A percentile compares a stretch with the other conserved stretches of the same genome.
These are phyloP conservation scores for Pteronotus mesoamericanus DNA, from an alignment of 2,797 vertebrate species.

Conservation along the genomic window DNA sequence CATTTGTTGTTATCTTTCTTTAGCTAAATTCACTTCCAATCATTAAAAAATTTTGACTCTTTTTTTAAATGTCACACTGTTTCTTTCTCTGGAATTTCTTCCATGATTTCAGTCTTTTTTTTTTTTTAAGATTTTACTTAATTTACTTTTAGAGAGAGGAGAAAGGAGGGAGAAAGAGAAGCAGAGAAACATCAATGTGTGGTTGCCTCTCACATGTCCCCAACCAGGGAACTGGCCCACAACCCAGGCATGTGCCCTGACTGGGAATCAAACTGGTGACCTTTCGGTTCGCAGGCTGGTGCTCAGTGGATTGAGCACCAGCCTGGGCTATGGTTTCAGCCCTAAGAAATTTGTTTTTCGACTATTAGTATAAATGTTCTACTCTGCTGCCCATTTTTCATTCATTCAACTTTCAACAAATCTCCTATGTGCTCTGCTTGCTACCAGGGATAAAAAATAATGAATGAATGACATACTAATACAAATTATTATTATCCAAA, in stretches of 20 bases:
- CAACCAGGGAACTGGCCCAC: too few relatives aligned
- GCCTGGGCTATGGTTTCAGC: not conserved
- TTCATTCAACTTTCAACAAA: not conserved
- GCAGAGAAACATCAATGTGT: too few relatives aligned
- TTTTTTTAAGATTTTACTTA: not conserved
- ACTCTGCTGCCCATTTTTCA: not conserved
- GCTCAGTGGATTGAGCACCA: too few relatives aligned
- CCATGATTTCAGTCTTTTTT: not conserved
- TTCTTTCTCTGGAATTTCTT: slow-evolving; percentile 27
- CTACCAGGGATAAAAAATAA: not conserved
- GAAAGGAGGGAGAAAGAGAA: too few relatives aligned
- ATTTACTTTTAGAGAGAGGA: too few relatives aligned
- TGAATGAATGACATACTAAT: not conserved
- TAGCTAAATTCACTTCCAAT: not conserved
- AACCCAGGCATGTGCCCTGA: too few relatives aligned
- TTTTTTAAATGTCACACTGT: not conserved
- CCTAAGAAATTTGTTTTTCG: slow-evolving; percentile 17
- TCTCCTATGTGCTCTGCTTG: not conserved
- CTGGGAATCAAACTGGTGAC: too few relatives aligned
- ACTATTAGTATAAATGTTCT: slow-evolving; percentile 3
- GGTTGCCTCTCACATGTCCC: too few relatives aligned
- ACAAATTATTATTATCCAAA: slow-evolving; percentile 23
- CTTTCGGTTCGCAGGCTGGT: too few relatives aligned
- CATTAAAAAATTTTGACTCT: not conserved
- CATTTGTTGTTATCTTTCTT: slow-evolving; percentile 15